These are phyloP conservation scores for Chouioia cunea DNA, from an alignment of 2,888 invertebrate genomes.

Conservation along the genomic window DNA sequence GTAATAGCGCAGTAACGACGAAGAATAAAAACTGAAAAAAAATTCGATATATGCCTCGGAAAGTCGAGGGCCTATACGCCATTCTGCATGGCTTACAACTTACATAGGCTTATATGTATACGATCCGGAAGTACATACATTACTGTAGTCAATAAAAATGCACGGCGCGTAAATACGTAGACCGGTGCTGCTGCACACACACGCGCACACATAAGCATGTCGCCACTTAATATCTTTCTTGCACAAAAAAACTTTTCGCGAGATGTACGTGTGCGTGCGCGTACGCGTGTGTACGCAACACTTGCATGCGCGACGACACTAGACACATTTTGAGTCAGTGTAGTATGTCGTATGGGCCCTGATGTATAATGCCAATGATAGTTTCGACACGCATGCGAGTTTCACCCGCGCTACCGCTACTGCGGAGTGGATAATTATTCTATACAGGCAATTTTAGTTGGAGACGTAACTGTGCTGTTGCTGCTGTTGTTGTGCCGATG, in stretches of 20 bases:
- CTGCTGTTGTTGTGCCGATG: too few species aligned
- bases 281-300: too few species aligned
- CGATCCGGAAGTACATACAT: slow-evolving; percentile 36
- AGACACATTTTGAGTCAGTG: slow-evolving; percentile 11
- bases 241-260: slow-evolving; percentile 30
- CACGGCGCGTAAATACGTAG: slow-evolving; percentile 7
- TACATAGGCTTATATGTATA: too few species aligned
- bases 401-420: slow-evolving; percentile 17
- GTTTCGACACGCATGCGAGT: slow-evolving; percentile 35
- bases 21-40: background rate
- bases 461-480: too few species aligned
- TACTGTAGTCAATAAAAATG: slow-evolving; percentile 20
- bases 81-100: too few species aligned
- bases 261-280: background rate
- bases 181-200: too few species aligned
- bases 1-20: background rate
- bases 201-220: background rate
- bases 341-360: slow-evolving; percentile 7
- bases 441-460: too few species aligned
- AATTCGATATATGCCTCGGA: slow-evolving; percentile 15
- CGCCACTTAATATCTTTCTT: slow-evolving; percentile 19
- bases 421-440: too few species aligned
- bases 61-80: background rate
- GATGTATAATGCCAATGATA: too few species aligned
- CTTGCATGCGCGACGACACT: background rate